Evolutionary conservation across 2,797 vertebrate species (phyloP).

Genomic region (Hippoglossus hippoglossus): DNA sequence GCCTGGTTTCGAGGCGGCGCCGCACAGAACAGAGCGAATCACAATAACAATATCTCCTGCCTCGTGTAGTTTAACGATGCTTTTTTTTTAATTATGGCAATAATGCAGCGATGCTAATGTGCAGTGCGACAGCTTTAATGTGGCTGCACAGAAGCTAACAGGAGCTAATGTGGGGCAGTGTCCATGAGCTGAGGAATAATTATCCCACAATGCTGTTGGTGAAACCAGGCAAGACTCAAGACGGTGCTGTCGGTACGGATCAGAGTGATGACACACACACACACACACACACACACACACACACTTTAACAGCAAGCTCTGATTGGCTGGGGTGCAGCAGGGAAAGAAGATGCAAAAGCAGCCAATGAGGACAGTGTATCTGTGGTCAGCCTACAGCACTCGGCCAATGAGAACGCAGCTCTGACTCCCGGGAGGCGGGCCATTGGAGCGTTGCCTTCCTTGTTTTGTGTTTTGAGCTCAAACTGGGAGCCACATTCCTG

Average conservation of each 20-base stretch:
- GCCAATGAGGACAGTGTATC: slow-evolving; percentile 39
- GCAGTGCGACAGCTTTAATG: slow-evolving; percentile 20
- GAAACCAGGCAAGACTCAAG: slow-evolving; percentile 54
- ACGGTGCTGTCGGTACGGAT: too few relatives aligned
- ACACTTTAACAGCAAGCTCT: slow-evolving; percentile 39
- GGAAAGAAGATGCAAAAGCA: slow-evolving; percentile 49
- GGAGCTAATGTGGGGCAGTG: slow-evolving; percentile 29
- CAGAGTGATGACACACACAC: slow-evolving; percentile 11
- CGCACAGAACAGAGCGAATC: slow-evolving; percentile 11
- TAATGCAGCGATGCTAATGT: slow-evolving; percentile 6
- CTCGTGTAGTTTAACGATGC: not conserved
- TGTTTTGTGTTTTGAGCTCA: slow-evolving; percentile 66
- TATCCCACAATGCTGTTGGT: slow-evolving; percentile 40
- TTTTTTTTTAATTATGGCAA: slow-evolving; percentile 4
- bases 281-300: slow-evolving; percentile 20
- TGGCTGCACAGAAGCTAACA: slow-evolving; percentile 22
- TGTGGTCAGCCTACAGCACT: slow-evolving; percentile 59
- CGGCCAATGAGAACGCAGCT: slow-evolving; percentile 43
- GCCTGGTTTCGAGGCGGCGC: slow-evolving; percentile 33
- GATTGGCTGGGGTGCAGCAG: slow-evolving; percentile 60
- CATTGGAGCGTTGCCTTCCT: slow-evolving; percentile 47
- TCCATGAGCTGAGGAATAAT: slow-evolving; percentile 33
- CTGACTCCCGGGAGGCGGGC: slow-evolving; percentile 41
- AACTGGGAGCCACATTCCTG: slow-evolving; percentile 65
- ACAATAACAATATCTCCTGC: slow-evolving; percentile 1